Conservation (phyloP, 2,888 invertebrate genomes). For the Mactromeris polynyma region DNA sequence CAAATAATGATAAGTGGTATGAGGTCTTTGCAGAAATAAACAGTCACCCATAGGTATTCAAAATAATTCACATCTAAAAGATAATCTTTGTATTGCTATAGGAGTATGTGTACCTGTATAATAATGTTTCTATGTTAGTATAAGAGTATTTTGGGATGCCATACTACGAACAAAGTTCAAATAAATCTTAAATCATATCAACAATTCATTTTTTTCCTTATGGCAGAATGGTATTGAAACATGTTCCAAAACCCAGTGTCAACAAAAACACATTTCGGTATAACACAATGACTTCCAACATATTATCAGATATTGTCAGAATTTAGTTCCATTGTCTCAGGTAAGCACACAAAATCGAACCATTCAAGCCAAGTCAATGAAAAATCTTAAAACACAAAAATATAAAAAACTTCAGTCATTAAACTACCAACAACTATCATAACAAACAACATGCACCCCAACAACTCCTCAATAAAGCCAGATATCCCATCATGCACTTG, state of each 20-base stretch:
- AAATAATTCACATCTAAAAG: background rate
- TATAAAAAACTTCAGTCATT: background rate
- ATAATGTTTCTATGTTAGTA: too few species aligned
- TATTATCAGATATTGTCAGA: too few species aligned
- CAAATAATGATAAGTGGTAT: constrained; percentile 32
- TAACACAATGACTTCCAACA: too few species aligned
- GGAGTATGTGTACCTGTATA: too few species aligned
- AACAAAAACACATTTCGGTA: too few species aligned
- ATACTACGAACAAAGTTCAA: too few species aligned
- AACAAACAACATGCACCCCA: background rate
- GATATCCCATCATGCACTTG: constrained; percentile 2
- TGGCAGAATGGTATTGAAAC: too few species aligned
- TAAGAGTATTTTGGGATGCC: too few species aligned
- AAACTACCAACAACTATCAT: background rate
- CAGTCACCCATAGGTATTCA: constrained; percentile 20
- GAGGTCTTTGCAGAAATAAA: constrained; percentile 52
- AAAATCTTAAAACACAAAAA: background rate
- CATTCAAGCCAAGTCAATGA: background rate
- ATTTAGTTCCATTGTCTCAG: background rate
- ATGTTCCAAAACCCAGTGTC: too few species aligned
- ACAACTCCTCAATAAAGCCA: background rate
- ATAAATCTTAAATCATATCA: too few species aligned
- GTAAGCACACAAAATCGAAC: background rate
- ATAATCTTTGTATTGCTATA: background rate
- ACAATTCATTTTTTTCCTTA: too few species aligned